phyloP scores from a whole-genome alignment of 2,113 vertebrate species.

The Hemicordylus capensis region DNA sequence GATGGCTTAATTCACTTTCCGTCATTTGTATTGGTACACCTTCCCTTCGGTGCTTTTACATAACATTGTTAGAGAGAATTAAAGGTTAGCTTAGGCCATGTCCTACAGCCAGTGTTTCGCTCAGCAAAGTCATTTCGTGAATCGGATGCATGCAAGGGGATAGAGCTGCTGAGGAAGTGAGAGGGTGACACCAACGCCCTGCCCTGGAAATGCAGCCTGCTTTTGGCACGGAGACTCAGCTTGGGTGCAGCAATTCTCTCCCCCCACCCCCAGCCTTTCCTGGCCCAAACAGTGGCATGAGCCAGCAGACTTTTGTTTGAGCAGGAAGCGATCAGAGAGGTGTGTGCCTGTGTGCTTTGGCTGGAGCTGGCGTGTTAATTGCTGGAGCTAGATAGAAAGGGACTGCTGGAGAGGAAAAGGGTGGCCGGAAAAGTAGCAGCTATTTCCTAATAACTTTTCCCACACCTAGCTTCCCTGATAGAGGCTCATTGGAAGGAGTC shows the following conservation, averaged over 20 bases:
- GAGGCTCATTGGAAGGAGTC: slow-evolving; percentile 35
- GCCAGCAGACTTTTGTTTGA: slow-evolving; percentile 59
- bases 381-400: slow-evolving; percentile 56
- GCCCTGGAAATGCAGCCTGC: slow-evolving; percentile 45
- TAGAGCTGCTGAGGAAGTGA: slow-evolving; percentile 39
- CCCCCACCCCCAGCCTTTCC: slow-evolving; percentile 13
- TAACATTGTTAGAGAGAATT: slow-evolving; percentile 62
- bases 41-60: slow-evolving; percentile 47
- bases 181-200: slow-evolving; percentile 23
- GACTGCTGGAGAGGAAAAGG: slow-evolving; percentile 41
- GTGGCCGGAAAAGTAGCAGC: slow-evolving; percentile 56
- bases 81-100: slow-evolving; percentile 65
- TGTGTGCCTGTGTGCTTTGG: slow-evolving; percentile 74
- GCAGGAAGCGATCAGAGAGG: slow-evolving; percentile 71
- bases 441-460: slow-evolving; percentile 72
- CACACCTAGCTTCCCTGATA: slow-evolving; percentile 54
- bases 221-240: slow-evolving; percentile 40
- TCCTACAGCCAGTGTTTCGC: slow-evolving; percentile 46
- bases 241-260: not conserved
- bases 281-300: slow-evolving; percentile 29
- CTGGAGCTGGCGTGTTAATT: slow-evolving; percentile 53
- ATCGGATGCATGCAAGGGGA: slow-evolving; percentile 36
- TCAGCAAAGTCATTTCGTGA: slow-evolving; percentile 33
- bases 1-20: slow-evolving; percentile 44
- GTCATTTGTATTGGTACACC: slow-evolving; percentile 20